A percentile compares a stretch with the other conserved stretches of the same genome.
Evolutionary conservation across 2,797 vertebrate genomes (phyloP).

Genomic region (Margarornis squamiger): DNA sequence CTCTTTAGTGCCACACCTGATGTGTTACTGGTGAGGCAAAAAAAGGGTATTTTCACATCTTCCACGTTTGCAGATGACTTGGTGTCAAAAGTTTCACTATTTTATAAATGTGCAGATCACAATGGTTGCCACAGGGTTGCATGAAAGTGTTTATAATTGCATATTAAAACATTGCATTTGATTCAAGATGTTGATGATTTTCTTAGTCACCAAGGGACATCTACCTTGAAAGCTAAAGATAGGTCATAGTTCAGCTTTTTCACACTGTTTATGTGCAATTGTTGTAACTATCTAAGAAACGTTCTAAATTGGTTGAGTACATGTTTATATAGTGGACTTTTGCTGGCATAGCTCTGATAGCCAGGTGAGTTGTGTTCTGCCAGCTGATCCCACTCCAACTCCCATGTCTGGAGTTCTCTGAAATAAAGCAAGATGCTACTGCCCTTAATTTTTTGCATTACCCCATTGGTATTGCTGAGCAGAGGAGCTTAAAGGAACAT

Average conservation of each 20-base stretch:
- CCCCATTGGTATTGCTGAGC: background rate
- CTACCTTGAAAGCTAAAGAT: background rate
- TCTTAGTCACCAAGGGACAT: background rate
- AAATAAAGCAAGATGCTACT: background rate
- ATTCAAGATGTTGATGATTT: slow-evolving; percentile 31
- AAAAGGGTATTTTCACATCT: slow-evolving; percentile 53
- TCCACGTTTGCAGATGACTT: slow-evolving; percentile 36
- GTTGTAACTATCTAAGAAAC: background rate
- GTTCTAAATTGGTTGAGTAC: background rate
- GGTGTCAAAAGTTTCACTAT: slow-evolving; percentile 18
- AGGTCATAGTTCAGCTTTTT: background rate
- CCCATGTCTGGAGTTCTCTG: background rate
- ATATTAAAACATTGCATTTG: slow-evolving; percentile 7
- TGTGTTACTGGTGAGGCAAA: slow-evolving; percentile 24
- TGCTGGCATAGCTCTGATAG: background rate
- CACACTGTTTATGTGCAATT: background rate
- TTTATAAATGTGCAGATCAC: background rate
- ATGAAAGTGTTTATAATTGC: background rate
- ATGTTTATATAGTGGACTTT: background rate
- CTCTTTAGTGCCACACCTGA: background rate
- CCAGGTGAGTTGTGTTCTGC: background rate
- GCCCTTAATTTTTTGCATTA: background rate
- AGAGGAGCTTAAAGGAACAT: background rate
- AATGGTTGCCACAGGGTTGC: background rate
- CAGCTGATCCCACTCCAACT: background rate